A percentile compares a stretch with the other conserved stretches of the same genome.
Conservation (phyloP, 1,140 invertebrate genomes). For the Oncopeltus fasciatus region DNA sequence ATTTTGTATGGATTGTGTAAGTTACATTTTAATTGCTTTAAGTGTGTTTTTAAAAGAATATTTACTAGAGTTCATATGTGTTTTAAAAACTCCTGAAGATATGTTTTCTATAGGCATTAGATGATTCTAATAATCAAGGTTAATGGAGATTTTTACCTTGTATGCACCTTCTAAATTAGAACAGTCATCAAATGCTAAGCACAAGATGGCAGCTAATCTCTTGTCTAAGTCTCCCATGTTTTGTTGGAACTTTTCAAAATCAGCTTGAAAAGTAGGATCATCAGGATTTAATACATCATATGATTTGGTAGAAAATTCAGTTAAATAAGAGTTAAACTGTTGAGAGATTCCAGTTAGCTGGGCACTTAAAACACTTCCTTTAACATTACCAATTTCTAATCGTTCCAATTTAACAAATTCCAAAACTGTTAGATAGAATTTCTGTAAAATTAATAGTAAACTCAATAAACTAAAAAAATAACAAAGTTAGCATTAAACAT, state of each 20-base stretch:
- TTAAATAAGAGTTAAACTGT: slow-evolving; percentile 79
- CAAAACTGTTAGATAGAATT: slow-evolving; percentile 79
- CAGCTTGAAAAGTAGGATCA: slow-evolving; percentile 64
- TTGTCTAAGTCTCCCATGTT: slow-evolving; percentile 75
- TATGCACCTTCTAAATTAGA: slow-evolving; percentile 75
- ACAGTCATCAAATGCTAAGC: slow-evolving; percentile 83
- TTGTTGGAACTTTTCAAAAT: slow-evolving; percentile 66
- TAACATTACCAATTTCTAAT: slow-evolving; percentile 84
- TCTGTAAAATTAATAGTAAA: slow-evolving; percentile 35
- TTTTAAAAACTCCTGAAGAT: no score
- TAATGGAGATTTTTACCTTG: no score
- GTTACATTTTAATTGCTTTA: no score
- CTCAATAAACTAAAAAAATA: no score
- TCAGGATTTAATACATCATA: slow-evolving; percentile 83
- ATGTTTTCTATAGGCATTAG: no score
- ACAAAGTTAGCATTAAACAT: no score
- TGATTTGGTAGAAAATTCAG: slow-evolving; percentile 68
- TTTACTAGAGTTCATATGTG: no score
- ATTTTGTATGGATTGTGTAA: no score
- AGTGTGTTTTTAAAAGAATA: no score
- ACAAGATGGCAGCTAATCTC: slow-evolving; percentile 74
- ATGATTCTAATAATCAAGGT: no score
- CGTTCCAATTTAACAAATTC: slow-evolving; percentile 92
- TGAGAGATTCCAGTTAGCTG: slow-evolving; percentile 63
- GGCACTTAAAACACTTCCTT: slow-evolving; percentile 65